Evolutionary conservation across 2,797 vertebrate genomes (phyloP), one percentile per base, ranked within the genome.

Genomic region (Phataginus tetradactyla): DNA sequence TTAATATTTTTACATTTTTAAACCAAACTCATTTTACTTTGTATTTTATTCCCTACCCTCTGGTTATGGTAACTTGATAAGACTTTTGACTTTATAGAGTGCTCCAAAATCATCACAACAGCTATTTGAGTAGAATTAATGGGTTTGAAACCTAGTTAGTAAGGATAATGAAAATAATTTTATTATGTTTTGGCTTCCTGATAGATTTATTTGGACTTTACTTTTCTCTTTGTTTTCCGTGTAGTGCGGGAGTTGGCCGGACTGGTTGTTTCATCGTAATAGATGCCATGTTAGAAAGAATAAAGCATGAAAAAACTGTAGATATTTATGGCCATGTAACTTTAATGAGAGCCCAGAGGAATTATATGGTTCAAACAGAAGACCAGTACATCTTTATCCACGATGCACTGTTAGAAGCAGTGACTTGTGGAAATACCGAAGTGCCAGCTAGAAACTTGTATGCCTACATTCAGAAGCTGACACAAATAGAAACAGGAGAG

Each of bases 341-440:
- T 94, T 99, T 99, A 98, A 99, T 99, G 99, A 99, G 99, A 96
- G 99, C 99, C 86, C 99, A 99, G 98, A 99, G 99, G 98, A 99
- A 99, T 99, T 99, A 99, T 99, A 99, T 99, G 99, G 99, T 99
- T 98, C 99, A 99, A 98, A 99, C 99, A 61, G 99, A 99, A 98
- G 99, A 99, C 99, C 99, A 99, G 97, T 99, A 99, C 87, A 99
- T 99, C 98, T 99, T 99, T 99, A 99, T 99, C 98, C 99, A 99
- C 3, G 99, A 99, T 98, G 99, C 99, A 34, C 99, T 99, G 98
- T 99, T 99, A 98, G 99, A 99, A 98, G 99, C 99, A 98, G 99
- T 99, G 98, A 99, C 99, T 98, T 99, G 99, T 98, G 99, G 99
- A 98, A 99, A 99, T 99, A 99, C 99, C 95, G 99, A 99, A 99